Conservation (phyloP, 1,140 invertebrate species). For the Apocrypta bakeri region DNA sequence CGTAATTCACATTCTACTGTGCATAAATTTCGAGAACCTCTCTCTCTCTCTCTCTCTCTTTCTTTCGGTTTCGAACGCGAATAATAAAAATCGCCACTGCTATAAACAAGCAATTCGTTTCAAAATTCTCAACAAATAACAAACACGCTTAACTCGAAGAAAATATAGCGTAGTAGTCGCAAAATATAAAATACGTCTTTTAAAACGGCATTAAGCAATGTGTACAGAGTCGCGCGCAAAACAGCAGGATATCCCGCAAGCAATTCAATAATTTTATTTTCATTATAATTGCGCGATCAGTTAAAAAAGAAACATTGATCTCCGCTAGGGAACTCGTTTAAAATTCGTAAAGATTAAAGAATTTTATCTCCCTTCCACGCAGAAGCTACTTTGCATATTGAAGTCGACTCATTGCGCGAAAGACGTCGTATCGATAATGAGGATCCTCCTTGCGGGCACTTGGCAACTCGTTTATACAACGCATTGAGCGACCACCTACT, state of each 20-base stretch:
- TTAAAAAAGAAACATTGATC: not conserved
- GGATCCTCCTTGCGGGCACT: constrained; percentile 23
- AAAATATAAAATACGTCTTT: not conserved
- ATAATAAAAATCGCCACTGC: too few species aligned
- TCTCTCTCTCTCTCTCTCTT: too few species aligned
- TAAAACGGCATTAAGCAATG: not conserved
- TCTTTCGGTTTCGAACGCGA: too few species aligned
- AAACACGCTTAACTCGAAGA: too few species aligned
- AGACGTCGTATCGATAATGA: constrained; percentile 34
- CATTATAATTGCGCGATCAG: constrained; percentile 17
- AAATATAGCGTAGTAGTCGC: too few species aligned
- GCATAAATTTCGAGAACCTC: not conserved
- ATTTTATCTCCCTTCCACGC: too few species aligned
- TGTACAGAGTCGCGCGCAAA: too few species aligned
- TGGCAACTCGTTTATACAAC: not conserved
- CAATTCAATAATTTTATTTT: constrained; percentile 12
- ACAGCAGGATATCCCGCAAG: not conserved
- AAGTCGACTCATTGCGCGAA: not conserved
- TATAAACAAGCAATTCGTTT: too few species aligned
- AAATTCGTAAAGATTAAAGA: too few species aligned
- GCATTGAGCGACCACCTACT: not conserved
- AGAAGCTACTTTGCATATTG: not conserved
- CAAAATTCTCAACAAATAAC: too few species aligned
- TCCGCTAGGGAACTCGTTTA: not conserved
- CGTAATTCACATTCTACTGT: not conserved